A percentile compares a stretch with the other conserved stretches of the same genome.
Evolutionary conservation across 2,113 vertebrate species (phyloP).

Genomic region (Ailuropoda melanoleuca): DNA sequence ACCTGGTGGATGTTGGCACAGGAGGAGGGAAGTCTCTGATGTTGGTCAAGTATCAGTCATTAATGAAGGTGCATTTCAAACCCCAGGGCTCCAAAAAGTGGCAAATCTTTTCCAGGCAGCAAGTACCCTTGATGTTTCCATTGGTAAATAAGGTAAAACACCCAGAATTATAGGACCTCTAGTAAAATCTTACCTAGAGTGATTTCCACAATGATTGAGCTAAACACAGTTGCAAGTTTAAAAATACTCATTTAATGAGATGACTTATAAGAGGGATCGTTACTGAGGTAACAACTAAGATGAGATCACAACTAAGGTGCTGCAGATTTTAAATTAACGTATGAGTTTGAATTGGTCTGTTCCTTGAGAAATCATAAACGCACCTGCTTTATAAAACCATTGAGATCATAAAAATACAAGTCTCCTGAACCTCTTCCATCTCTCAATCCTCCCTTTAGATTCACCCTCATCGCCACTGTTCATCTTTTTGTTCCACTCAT

Average conservation of each 20-base stretch:
- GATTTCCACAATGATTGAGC: not conserved
- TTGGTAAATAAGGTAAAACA: not conserved
- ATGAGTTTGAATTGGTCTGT: not conserved
- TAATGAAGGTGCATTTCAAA: constrained; percentile 82
- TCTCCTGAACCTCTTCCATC: not conserved
- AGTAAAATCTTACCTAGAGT: not conserved
- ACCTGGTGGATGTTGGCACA: constrained; percentile 84
- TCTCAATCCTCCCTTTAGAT: not conserved
- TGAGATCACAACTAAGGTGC: not conserved
- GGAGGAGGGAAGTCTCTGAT: constrained; percentile 85
- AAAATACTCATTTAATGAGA: not conserved
- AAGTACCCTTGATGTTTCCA: constrained; percentile 80
- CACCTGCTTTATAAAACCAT: not conserved
- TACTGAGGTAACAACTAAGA: not conserved
- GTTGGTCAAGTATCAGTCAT: constrained; percentile 85
- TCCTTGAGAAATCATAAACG: not conserved
- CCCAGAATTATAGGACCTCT: not conserved
- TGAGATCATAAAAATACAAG: not conserved
- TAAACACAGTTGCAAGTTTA: not conserved
- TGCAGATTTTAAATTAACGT: not conserved
- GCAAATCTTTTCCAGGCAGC: constrained; percentile 51
- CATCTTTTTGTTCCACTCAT: not conserved
- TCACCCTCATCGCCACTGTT: not conserved
- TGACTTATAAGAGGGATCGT: not conserved
- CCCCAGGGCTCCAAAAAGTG: not conserved